A percentile compares a stretch with the other conserved stretches of the same genome.
Conservation (phyloP, 1,140 invertebrate genomes). For the Pristionchus pacificus region DNA sequence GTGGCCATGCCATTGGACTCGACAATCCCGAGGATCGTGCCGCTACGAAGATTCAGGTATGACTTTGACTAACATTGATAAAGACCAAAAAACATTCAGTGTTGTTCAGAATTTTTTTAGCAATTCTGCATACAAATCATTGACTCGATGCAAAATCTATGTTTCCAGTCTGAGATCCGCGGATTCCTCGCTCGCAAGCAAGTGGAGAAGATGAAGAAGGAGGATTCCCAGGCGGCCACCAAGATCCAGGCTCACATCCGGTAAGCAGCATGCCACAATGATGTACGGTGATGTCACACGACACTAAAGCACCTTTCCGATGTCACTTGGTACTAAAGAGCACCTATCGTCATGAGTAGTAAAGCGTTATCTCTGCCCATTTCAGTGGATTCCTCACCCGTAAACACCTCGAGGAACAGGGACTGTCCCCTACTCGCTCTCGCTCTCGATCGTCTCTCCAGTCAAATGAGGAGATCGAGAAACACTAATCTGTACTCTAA, state of each 20-base stretch:
- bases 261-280: constrained; percentile 19
- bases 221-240: constrained; percentile 50
- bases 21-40: constrained; percentile 53
- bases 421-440: constrained; percentile 41
- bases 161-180: constrained; percentile 42
- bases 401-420: constrained; percentile 50
- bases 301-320: constrained; percentile 14
- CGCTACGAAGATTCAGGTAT: constrained; percentile 49
- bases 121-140: too few relatives aligned
- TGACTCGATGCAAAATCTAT: not conserved
- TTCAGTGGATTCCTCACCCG: constrained; percentile 51
- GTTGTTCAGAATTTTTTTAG: too few relatives aligned
- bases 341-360: too few relatives aligned
- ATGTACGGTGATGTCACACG: not conserved
- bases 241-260: constrained; percentile 55
- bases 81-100: too few relatives aligned
- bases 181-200: constrained; percentile 52
- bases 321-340: constrained; percentile 21
- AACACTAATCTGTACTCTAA: constrained; percentile 32
- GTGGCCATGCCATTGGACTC: constrained; percentile 45
- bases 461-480: constrained; percentile 20
- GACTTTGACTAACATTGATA: too few relatives aligned
- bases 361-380: constrained; percentile 16
- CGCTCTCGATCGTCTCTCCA: constrained; percentile 44
- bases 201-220: constrained; percentile 45